Conservation (phyloP, 2,797 vertebrate species). For the Helostoma temminkii region DNA sequence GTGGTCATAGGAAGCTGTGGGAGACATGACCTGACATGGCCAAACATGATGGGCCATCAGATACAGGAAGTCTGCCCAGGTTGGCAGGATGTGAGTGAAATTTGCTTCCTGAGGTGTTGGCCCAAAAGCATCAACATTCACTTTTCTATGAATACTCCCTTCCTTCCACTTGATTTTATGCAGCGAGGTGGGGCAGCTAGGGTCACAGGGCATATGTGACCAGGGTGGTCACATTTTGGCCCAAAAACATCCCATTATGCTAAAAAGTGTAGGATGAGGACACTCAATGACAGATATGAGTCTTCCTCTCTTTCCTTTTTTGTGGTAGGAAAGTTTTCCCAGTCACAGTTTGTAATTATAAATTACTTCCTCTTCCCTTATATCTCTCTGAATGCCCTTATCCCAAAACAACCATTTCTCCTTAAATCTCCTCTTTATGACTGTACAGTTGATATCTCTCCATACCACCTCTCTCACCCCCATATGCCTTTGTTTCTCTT, state of each 20-base stretch:
- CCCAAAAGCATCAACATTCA: slow-evolving; percentile 44
- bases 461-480: slow-evolving; percentile 31
- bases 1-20: slow-evolving; percentile 45
- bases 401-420: slow-evolving; percentile 23
- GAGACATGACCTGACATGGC: slow-evolving; percentile 64
- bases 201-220: slow-evolving; percentile 44
- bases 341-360: slow-evolving; percentile 17
- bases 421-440: slow-evolving; percentile 6
- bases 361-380: slow-evolving; percentile 37
- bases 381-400: slow-evolving; percentile 26
- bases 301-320: slow-evolving; percentile 14
- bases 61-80: slow-evolving; percentile 67
- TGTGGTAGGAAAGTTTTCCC: neutral
- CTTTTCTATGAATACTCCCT: slow-evolving; percentile 42
- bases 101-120: slow-evolving; percentile 50
- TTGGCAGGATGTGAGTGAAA: slow-evolving; percentile 73
- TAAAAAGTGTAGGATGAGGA: slow-evolving; percentile 13
- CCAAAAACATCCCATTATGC: slow-evolving; percentile 26
- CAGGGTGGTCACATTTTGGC: slow-evolving; percentile 49
- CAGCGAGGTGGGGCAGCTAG: slow-evolving; percentile 6
- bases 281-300: slow-evolving; percentile 28
- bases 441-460: slow-evolving; percentile 22
- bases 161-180: slow-evolving; percentile 41
- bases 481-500: slow-evolving; percentile 34
- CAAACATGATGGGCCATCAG: slow-evolving; percentile 46